Percentiles rank a stretch among this genome's conserved stretches.
Conservation (phyloP, 2,888 invertebrate species). For the Hirtodrosophila histrioides region DNA sequence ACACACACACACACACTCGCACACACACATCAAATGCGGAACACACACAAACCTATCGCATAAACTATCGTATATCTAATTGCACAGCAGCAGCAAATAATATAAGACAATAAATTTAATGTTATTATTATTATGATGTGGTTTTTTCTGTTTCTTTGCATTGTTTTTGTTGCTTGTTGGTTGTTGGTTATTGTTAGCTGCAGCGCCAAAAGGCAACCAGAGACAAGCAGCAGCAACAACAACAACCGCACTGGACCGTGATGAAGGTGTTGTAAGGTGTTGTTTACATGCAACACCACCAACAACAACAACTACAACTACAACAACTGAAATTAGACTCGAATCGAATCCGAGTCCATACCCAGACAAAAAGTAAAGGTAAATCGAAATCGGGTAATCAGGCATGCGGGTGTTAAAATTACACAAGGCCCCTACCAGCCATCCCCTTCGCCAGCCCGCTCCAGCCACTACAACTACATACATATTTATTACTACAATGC, state of each 20-base stretch:
- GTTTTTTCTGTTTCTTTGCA: constrained; percentile 10
- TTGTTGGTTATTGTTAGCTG: background rate
- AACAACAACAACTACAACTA: constrained; percentile 12
- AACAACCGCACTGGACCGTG: constrained; percentile 69
- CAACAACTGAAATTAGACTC: constrained; percentile 40
- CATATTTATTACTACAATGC: too few relatives aligned
- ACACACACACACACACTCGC: too few relatives aligned
- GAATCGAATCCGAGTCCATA: constrained; percentile 36
- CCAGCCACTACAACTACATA: too few relatives aligned
- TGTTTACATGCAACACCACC: constrained; percentile 67
- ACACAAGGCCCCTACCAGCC: constrained; percentile 48
- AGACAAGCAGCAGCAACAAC: constrained; percentile 27
- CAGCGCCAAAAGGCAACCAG: constrained; percentile 16
- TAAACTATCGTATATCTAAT: constrained; percentile 38
- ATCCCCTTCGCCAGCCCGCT: background rate
- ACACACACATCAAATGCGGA: constrained; percentile 35
- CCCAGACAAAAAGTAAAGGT: constrained; percentile 32
- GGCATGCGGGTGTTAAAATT: constrained; percentile 74
- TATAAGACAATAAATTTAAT: constrained; percentile 43
- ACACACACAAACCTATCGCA: constrained; percentile 40
- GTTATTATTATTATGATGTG: constrained; percentile 33
- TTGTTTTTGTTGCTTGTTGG: background rate
- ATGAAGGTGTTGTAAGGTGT: constrained; percentile 77
- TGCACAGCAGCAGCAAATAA: constrained; percentile 13
- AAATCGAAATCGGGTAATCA: constrained; percentile 53